These are phyloP conservation scores for Pseudorhiza aurosa DNA, from an alignment of 30 jellyfish, hydroid and myxozoan species.

Conservation along the genomic window DNA sequence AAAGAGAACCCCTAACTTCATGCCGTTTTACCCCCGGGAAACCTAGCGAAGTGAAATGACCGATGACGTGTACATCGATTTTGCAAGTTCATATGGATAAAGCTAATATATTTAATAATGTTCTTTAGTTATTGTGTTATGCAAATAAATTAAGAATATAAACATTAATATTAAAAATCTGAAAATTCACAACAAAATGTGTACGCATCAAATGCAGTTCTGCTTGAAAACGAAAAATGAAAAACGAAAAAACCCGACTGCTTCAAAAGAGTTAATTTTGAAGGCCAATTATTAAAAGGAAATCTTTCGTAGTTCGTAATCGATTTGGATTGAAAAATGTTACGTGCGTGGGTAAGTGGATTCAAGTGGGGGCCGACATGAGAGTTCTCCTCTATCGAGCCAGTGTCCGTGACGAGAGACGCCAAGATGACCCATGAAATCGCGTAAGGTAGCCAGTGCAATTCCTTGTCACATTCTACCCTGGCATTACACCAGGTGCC, in stretches of 20 bases:
- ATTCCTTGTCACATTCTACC: too few relatives aligned
- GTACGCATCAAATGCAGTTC: slow-evolving; percentile 36
- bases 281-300: too few relatives aligned
- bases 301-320: background rate
- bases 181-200: slow-evolving; percentile 39
- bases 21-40: background rate
- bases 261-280: too few relatives aligned
- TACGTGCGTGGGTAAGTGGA: background rate
- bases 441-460: too few relatives aligned
- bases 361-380: background rate
- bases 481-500: too few relatives aligned
- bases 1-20: background rate
- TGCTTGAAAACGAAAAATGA: background rate
- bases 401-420: too few relatives aligned
- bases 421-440: too few relatives aligned
- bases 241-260: background rate
- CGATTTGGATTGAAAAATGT: background rate
- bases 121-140: background rate
- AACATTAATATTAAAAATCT: slow-evolving; percentile 33
- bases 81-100: background rate
- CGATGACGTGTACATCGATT: background rate
- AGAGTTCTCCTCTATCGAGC: background rate
- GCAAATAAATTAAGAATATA: slow-evolving; percentile 45
- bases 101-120: background rate
- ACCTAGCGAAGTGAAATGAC: background rate